Evolutionary conservation across 2,888 invertebrate species (phyloP).

Genomic region (Conomelus anceps): DNA sequence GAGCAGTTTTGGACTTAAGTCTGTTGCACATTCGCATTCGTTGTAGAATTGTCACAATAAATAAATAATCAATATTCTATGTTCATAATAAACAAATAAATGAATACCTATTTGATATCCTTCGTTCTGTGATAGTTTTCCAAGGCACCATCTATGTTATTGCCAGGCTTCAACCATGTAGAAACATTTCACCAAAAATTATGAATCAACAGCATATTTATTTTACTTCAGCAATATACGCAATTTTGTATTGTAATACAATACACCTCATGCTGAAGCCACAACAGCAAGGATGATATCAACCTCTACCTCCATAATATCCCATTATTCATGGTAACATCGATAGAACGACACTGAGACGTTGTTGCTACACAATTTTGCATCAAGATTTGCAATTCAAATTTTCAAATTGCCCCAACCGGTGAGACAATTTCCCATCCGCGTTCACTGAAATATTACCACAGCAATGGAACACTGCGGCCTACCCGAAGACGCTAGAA

Average conservation of each 20-base stretch:
- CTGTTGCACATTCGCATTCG: too few relatives aligned
- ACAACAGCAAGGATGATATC: background rate
- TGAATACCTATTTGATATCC: too few relatives aligned
- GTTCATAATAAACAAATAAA: too few relatives aligned
- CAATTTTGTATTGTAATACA: background rate
- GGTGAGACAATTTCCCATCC: background rate
- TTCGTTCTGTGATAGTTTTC: too few relatives aligned
- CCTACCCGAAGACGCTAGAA: too few relatives aligned
- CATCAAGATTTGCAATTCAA: background rate
- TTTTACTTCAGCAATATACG: background rate
- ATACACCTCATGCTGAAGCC: background rate
- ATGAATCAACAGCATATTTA: background rate
- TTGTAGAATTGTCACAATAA: too few relatives aligned
- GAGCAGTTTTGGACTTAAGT: too few relatives aligned
- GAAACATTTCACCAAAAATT: too few relatives aligned
- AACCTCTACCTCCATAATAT: too few relatives aligned
- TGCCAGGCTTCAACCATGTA: too few relatives aligned
- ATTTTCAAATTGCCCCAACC: background rate
- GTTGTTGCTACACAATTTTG: background rate
- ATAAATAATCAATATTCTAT: too few relatives aligned
- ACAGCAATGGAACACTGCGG: background rate
- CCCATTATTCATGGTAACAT: background rate
- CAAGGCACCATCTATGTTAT: too few relatives aligned
- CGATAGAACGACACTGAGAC: background rate
- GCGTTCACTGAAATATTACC: background rate